Base-by-base conservation (phyloP, 2,113 vertebrate genomes). In the Xiphophorus hellerii region DNA sequence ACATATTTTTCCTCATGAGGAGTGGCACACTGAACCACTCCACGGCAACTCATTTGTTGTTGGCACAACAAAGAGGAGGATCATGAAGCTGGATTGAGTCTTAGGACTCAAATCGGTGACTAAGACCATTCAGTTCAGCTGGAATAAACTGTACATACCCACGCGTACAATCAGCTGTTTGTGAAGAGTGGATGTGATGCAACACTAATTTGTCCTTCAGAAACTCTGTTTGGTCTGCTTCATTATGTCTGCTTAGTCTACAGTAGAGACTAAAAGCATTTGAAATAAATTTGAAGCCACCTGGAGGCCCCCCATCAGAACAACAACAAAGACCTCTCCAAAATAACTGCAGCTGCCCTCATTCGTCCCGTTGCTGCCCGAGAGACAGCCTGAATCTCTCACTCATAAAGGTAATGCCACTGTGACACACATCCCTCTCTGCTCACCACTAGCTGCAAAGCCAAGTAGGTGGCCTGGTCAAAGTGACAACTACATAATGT, bases 321-420 rank as follows among this genome's bases (percentile, higher is more conserved):
- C 62, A 84, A 87, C 80, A 90, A 93, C 84, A 90, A 90, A 90
- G 84, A 88, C 37, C 54, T 71, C 76, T 89, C 81, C 51, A 88
- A 92, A 93, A 94, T 93, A 94, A 90, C 92, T 76, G 76, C 93
- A 94, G 92, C 92, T 94, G 93, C 89, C 83, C 68, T 83, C 72
- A 1, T 71, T 84, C 69, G 72, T 92, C 89, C 83, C 70, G 54
- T 51, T 62, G 75, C 80, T 80, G 66, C 77, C 77, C 73, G 14
- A 64, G 74, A 82, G 74, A 65, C 63, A 7, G 51, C 51, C 51
- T 58, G 22, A 58, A 27, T 71, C 68, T 62, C 72, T 82, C 71
- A 80, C 62, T 68, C 65, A 64, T 35, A 20, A 42, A 60, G 78
- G 71, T 69, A 62, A 64, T 66, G 63, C 68, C 75, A 69, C 62